A percentile compares a stretch with the other conserved stretches of the same genome.
Evolutionary conservation across 2,888 invertebrate genomes (phyloP).

Genomic region (Drosophila villosipedis): DNA sequence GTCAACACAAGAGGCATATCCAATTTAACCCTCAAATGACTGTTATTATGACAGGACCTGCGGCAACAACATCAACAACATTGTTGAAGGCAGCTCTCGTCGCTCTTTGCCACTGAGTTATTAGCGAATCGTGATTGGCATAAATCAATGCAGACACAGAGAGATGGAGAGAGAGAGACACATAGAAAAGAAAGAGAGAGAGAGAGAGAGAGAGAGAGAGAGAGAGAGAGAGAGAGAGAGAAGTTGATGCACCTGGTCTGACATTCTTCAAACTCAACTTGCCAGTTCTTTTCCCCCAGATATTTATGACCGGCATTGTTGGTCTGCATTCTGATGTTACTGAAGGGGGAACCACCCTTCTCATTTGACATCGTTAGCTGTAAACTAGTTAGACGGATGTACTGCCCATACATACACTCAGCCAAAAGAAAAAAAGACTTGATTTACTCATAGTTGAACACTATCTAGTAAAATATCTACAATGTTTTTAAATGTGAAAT

Average conservation of each 20-base stretch:
- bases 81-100: slow-evolving; percentile 51
- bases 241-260: slow-evolving; percentile 56
- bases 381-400: not conserved
- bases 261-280: slow-evolving; percentile 29
- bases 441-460: not conserved
- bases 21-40: slow-evolving; percentile 82
- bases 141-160: slow-evolving; percentile 73
- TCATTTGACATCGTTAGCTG: slow-evolving; percentile 41
- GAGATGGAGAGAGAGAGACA: not conserved
- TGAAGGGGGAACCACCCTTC: not conserved
- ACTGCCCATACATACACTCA: not conserved
- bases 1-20: slow-evolving; percentile 77
- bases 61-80: slow-evolving; percentile 42
- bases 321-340: not conserved
- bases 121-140: slow-evolving; percentile 81
- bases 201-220: not conserved
- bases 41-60: slow-evolving; percentile 76
- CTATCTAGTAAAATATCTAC: not conserved
- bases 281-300: slow-evolving; percentile 29
- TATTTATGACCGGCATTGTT: slow-evolving; percentile 58
- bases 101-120: slow-evolving; percentile 73
- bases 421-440: not conserved
- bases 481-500: not conserved
- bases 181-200: too few species aligned
- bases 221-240: not conserved